Conservation (phyloP, 1,140 invertebrate genomes). For the Plectrocnemia conspersa region DNA sequence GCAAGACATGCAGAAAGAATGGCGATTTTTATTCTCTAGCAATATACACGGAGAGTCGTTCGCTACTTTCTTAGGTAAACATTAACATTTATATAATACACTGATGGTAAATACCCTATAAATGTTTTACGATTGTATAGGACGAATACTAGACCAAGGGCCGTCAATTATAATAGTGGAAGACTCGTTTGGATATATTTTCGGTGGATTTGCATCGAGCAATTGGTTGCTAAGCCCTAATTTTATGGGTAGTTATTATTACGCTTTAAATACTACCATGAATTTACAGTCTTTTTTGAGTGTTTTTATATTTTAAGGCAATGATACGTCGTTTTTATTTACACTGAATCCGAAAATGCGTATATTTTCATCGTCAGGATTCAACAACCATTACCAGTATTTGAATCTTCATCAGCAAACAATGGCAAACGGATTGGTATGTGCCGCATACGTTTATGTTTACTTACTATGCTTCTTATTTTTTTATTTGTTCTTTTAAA, state of each 20-base stretch:
- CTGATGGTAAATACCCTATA: no score
- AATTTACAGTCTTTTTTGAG: background rate
- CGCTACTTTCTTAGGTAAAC: slow-evolving; percentile 65
- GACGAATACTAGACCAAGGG: slow-evolving; percentile 72
- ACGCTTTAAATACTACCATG: background rate
- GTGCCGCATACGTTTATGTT: slow-evolving; percentile 34
- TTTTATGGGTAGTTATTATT: slow-evolving; percentile 31
- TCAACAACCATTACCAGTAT: slow-evolving; percentile 88
- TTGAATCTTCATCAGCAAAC: slow-evolving; percentile 85
- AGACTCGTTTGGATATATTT: slow-evolving; percentile 77
- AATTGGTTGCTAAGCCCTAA: slow-evolving; percentile 59
- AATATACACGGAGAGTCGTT: slow-evolving; percentile 80
- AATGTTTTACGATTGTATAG: no score
- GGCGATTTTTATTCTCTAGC: slow-evolving; percentile 79
- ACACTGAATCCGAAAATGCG: slow-evolving; percentile 72
- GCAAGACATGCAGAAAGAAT: slow-evolving; percentile 65
- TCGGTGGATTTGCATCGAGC: slow-evolving; percentile 79
- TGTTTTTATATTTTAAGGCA: slow-evolving; percentile 48
- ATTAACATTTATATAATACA: background rate
- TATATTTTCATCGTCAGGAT: slow-evolving; percentile 70
- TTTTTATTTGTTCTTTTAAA: no score
- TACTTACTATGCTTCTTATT: no score
- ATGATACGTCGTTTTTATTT: slow-evolving; percentile 75
- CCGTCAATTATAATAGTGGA: slow-evolving; percentile 72
- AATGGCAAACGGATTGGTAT: slow-evolving; percentile 85